Conservation (phyloP, 2,888 invertebrate species). For the Ormia ochracea region DNA sequence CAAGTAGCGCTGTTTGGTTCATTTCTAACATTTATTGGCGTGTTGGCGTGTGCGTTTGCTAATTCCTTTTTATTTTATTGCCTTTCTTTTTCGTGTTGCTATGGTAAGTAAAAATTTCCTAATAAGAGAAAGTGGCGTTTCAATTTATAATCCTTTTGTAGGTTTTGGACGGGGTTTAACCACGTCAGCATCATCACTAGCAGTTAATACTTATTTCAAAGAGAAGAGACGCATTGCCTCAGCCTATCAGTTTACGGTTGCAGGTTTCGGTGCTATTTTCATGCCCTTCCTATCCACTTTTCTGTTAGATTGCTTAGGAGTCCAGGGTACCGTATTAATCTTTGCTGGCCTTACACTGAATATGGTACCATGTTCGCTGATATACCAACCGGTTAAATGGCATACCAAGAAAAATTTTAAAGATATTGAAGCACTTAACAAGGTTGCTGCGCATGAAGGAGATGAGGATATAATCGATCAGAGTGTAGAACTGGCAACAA, state of each 20-base stretch:
- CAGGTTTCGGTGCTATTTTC: slow-evolving; percentile 84
- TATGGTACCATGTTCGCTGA: slow-evolving; percentile 81
- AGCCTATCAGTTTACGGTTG: slow-evolving; percentile 84
- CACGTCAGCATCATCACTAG: slow-evolving; percentile 83
- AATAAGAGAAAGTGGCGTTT: background rate
- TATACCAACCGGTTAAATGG: slow-evolving; percentile 87
- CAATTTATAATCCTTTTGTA: background rate
- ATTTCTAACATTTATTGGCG: slow-evolving; percentile 79
- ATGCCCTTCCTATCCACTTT: slow-evolving; percentile 84
- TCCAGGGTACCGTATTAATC: slow-evolving; percentile 82
- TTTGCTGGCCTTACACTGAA: slow-evolving; percentile 83
- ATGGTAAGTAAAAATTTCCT: slow-evolving; percentile 78
- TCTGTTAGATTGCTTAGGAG: slow-evolving; percentile 80
- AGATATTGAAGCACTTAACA: slow-evolving; percentile 65
- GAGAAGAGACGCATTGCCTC: slow-evolving; percentile 83
- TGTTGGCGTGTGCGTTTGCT: slow-evolving; percentile 81
- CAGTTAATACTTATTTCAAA: slow-evolving; percentile 86
- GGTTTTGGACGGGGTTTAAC: slow-evolving; percentile 78
- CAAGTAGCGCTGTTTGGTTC: slow-evolving; percentile 83
- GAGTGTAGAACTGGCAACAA: slow-evolving; percentile 82
- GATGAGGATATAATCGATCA: slow-evolving; percentile 81
- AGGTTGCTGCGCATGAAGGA: slow-evolving; percentile 66
- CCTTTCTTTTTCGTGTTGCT: slow-evolving; percentile 81
- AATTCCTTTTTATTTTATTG: slow-evolving; percentile 81
- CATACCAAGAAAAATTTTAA: slow-evolving; percentile 79